phyloP scores from a whole-genome alignment of 2,888 invertebrate genomes.

The Drosophila ochracea region DNA sequence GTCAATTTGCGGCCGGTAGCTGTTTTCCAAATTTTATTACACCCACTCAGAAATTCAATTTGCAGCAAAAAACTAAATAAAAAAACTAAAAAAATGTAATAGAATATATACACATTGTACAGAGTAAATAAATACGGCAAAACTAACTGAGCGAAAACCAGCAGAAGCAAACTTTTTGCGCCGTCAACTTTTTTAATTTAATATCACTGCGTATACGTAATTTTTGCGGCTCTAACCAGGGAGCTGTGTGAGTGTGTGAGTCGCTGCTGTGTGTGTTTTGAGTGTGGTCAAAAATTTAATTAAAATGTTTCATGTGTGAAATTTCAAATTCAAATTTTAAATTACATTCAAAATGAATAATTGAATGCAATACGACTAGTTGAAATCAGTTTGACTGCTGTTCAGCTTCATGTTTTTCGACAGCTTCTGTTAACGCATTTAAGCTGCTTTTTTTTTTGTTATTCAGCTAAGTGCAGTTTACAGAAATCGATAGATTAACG shows the following conservation, averaged over 20 bases:
- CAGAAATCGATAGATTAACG: not conserved
- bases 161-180: conserved; percentile 50
- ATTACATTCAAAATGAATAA: conserved; percentile 73
- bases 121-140: conserved; percentile 33
- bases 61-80: conserved; percentile 14
- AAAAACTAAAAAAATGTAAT: not conserved
- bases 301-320: conserved; percentile 68
- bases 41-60: conserved; percentile 47
- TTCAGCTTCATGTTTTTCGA: conserved; percentile 46
- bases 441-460: conserved; percentile 20
- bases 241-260: conserved; percentile 26
- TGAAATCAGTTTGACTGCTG: conserved; percentile 52
- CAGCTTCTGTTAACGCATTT: conserved; percentile 40
- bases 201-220: conserved; percentile 75
- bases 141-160: conserved; percentile 56
- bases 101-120: conserved; percentile 15
- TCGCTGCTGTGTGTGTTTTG: conserved; percentile 7
- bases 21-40: conserved; percentile 42
- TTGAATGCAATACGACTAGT: conserved; percentile 60
- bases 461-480: conserved; percentile 27
- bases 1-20: conserved; percentile 26
- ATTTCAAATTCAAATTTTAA: conserved; percentile 62
- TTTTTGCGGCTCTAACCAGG: conserved; percentile 69
- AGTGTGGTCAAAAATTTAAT: conserved; percentile 69
- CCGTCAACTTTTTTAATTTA: conserved; percentile 72